Evolutionary conservation across 2,113 vertebrate species (phyloP), one percentile per base, ranked within the genome.

Genomic region (Nerophis lumbriciformis): DNA sequence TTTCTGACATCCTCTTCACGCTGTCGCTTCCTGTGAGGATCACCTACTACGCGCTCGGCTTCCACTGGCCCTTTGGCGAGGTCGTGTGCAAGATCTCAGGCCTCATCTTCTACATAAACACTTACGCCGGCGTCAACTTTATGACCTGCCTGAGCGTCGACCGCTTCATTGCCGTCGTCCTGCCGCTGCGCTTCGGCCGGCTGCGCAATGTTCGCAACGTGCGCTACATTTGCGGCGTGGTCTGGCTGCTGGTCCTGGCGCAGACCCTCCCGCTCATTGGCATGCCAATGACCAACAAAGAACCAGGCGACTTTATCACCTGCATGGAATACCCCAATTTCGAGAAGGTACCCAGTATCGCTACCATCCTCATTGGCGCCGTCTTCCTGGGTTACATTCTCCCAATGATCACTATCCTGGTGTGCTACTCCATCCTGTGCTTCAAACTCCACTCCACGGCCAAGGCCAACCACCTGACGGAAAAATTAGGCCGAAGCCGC

Each of bases 321-420:
- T 99, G 97, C 69, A 98, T 99, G 95, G 96, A 99, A 82, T 99
- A 98, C 56, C 95, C 96, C 61, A 96, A 92, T 84, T 96, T 97
- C 47, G 96, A 98, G 70, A 79, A 61, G 42, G 84, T 92, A 3
- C 11, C 81, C 6, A 65, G 90, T 50, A 87, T 99, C 4, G 93
- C 94, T 35, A 59, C 77, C 57, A 92, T 92, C 8, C 92, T 99
- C 59, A 94, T 99, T 0, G 94, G 89, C 0, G 97, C 90, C 0
- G 95, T 97, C 52, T 80, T 94, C 61, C 48, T 98, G 7, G 96
- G 96, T 28, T 99, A 92, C 0, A 54, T 91, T 38, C 36, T 97
- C 62, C 97, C 95, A 0, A 70, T 99, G 48, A 5, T 84, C 2
- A 92, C 93, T 69, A 98, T 96, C 73, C 81, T 98, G 6, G 73